A percentile compares a stretch with the other conserved stretches of the same genome.
Evolutionary conservation across 2,888 invertebrate species (phyloP).

Genomic region (Phyto melanocephala): DNA sequence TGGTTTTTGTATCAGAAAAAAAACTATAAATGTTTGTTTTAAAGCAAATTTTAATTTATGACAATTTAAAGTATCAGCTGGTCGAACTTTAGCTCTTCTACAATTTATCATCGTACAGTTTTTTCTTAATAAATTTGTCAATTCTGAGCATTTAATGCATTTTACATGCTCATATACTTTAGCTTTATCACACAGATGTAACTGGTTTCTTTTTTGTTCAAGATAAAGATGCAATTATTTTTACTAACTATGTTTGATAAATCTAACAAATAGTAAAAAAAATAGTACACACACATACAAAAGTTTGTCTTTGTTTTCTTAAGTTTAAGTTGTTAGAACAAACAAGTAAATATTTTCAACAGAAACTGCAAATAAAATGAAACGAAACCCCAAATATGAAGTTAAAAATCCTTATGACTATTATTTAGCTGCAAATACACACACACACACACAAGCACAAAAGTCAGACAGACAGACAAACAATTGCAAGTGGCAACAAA

Average conservation of each 20-base stretch:
- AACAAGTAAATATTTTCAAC: constrained; percentile 50
- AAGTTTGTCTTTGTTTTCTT: constrained; percentile 55
- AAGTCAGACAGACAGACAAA: neutral
- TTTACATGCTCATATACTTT: neutral
- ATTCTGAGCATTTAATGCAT: constrained; percentile 14
- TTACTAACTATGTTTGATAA: constrained; percentile 36
- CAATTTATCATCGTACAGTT: constrained; percentile 15
- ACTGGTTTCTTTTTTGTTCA: constrained; percentile 24
- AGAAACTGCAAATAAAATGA: constrained; percentile 35
- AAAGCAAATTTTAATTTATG: constrained; percentile 1
- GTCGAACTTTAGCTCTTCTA: neutral
- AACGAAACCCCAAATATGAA: neutral
- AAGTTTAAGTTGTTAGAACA: constrained; percentile 41
- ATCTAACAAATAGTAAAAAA: constrained; percentile 24
- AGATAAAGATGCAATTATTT: constrained; percentile 60
- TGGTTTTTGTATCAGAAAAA: too few relatives aligned
- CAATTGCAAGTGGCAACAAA: constrained; percentile 28
- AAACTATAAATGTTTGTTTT: too few relatives aligned
- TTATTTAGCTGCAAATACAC: too few relatives aligned
- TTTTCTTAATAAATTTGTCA: constrained; percentile 39
- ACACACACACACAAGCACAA: neutral
- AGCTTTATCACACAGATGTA: neutral
- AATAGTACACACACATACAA: constrained; percentile 2
- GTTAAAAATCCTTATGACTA: neutral
- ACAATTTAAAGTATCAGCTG: constrained; percentile 43